Conservation (phyloP, 2,888 invertebrate species). For the Lagria hirta region DNA sequence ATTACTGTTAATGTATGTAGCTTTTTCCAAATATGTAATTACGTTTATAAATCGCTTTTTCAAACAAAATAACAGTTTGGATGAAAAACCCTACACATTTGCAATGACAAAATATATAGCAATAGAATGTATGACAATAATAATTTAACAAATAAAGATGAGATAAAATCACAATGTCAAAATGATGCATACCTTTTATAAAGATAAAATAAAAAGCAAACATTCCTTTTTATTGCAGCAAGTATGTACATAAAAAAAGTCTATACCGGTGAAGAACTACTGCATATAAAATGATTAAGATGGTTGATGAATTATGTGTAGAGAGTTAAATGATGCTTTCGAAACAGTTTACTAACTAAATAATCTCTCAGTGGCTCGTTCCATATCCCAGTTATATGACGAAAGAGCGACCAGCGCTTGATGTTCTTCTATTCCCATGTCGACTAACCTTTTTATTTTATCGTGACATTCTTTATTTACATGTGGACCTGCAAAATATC, state of each 20-base stretch:
- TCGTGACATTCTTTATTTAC: slow-evolving; percentile 78
- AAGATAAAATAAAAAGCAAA: slow-evolving; percentile 25
- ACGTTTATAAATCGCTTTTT: slow-evolving; percentile 4
- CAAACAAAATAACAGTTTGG: slow-evolving; percentile 4
- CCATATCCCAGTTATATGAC: slow-evolving; percentile 89
- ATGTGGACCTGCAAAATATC: slow-evolving; percentile 67
- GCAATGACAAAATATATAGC: slow-evolving; percentile 8
- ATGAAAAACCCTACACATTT: slow-evolving; percentile 9
- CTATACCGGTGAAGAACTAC: slow-evolving; percentile 6
- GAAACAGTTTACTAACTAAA: slow-evolving; percentile 67
- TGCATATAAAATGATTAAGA: slow-evolving; percentile 9
- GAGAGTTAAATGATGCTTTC: slow-evolving; percentile 13
- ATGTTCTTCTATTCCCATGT: slow-evolving; percentile 93
- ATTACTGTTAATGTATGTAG: slow-evolving; percentile 7
- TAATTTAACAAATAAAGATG: slow-evolving; percentile 9
- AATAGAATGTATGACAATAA: slow-evolving; percentile 5
- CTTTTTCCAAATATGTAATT: slow-evolving; percentile 1
- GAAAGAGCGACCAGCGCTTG: slow-evolving; percentile 88
- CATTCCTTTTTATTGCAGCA: slow-evolving; percentile 26
- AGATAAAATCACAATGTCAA: background rate
- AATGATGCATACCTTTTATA: background rate
- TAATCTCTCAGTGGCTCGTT: slow-evolving; percentile 86
- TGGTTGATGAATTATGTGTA: slow-evolving; percentile 6
- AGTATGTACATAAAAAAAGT: slow-evolving; percentile 22
- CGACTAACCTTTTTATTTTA: slow-evolving; percentile 84